These are phyloP conservation scores for Amblyornis subalaris DNA, from an alignment of 2,113 vertebrate species.

Conservation along the genomic window DNA sequence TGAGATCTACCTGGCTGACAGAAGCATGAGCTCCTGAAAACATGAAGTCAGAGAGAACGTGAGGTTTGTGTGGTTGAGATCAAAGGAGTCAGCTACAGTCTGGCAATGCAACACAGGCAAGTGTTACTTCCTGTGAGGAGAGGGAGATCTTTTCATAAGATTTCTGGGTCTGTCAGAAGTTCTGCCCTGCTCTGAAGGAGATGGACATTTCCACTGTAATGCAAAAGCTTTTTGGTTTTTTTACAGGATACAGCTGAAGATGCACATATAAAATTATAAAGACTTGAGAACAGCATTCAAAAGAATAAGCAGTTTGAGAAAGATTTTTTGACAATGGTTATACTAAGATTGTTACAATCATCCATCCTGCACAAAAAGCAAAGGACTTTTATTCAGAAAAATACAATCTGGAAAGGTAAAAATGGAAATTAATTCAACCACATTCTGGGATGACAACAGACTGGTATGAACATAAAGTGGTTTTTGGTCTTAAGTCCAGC, in stretches of 20 bases:
- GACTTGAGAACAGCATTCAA: background rate
- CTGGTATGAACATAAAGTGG: background rate
- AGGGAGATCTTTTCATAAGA: background rate
- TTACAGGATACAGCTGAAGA: background rate
- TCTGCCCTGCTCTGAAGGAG: background rate
- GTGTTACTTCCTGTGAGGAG: background rate
- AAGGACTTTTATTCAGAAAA: constrained; percentile 32
- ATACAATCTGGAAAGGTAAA: background rate
- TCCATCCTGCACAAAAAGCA: background rate
- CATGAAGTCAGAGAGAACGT: background rate
- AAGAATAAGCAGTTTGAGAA: background rate
- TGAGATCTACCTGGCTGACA: background rate
- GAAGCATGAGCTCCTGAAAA: background rate
- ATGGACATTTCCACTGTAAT: background rate
- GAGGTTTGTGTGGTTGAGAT: background rate
- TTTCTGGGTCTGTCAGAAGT: background rate
- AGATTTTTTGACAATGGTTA: fast-evolving
- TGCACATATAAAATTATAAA: background rate
- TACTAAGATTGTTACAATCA: background rate
- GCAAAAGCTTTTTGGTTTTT: background rate
- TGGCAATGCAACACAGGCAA: background rate
- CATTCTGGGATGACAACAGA: background rate
- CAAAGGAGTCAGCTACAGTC: background rate
- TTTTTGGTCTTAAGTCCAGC: background rate
- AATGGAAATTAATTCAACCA: background rate